phyloP scores from a whole-genome alignment of 2,797 vertebrate species.

The Peromyscus nudipes region DNA sequence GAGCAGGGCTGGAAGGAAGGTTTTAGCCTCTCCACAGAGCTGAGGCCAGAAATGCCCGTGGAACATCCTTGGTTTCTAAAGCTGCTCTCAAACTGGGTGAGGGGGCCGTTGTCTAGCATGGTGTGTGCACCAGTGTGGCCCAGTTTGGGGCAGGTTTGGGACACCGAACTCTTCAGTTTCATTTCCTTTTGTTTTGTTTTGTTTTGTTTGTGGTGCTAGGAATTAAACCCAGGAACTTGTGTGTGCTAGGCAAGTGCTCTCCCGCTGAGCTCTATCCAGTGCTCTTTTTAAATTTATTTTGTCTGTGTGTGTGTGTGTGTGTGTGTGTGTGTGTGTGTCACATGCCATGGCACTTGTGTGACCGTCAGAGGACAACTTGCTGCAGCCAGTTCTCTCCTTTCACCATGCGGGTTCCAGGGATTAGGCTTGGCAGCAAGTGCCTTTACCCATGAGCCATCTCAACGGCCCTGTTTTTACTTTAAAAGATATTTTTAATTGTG shows the following conservation, averaged over 20 bases:
- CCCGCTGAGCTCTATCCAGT: neutral
- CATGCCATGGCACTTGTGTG: neutral
- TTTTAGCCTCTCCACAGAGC: neutral
- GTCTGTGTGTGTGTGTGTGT: no score
- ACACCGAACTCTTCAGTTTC: neutral
- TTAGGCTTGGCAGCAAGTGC: neutral
- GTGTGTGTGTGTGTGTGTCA: neutral
- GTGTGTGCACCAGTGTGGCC: neutral
- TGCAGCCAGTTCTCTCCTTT: neutral
- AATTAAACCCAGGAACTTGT: neutral
- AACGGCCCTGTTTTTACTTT: neutral
- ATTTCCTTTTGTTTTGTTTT: slow-evolving; percentile 27
- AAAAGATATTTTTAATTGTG: neutral
- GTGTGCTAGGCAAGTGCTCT: neutral
- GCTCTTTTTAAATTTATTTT: neutral
- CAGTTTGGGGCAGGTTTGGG: neutral
- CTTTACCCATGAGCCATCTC: neutral
- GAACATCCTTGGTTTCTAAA: slow-evolving; percentile 2
- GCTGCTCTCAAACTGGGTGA: neutral
- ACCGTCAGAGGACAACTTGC: neutral
- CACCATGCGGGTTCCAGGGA: neutral
- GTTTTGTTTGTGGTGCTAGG: neutral
- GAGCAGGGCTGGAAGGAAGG: neutral
- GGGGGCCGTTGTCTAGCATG: neutral
- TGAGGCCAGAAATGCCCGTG: neutral